phyloP scores from a whole-genome alignment of 1,140 invertebrate species.

The Triops longicaudatus region DNA sequence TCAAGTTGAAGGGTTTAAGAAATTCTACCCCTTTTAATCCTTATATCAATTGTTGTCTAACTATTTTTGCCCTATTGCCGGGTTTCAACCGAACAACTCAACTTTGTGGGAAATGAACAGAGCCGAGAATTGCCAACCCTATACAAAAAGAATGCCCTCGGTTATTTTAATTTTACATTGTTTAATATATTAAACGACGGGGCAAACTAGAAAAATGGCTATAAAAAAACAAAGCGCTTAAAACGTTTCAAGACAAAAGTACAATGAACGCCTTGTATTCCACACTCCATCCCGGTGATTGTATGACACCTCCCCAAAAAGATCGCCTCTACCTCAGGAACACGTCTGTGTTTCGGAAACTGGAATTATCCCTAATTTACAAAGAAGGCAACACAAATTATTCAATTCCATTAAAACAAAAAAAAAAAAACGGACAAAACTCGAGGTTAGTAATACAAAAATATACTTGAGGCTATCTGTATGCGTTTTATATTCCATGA shows the following conservation, averaged over 20 bases:
- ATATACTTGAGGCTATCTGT: slow-evolving; percentile 67
- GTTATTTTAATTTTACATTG: no score
- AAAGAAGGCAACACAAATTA: slow-evolving; percentile 21
- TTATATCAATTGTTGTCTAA: no score
- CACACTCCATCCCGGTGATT: not conserved
- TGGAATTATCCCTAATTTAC: slow-evolving; percentile 42
- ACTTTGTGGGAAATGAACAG: no score
- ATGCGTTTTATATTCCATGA: slow-evolving; percentile 95
- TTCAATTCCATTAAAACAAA: slow-evolving; percentile 16
- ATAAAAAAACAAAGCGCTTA: not conserved
- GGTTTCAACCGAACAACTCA: no score
- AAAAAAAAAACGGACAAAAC: slow-evolving; percentile 17
- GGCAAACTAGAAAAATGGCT: no score
- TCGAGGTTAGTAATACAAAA: no score
- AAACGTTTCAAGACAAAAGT: not conserved
- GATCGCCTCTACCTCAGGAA: slow-evolving; percentile 37
- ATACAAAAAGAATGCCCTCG: no score
- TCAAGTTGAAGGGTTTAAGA: no score
- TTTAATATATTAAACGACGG: no score
- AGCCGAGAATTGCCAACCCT: no score
- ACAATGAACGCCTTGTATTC: not conserved
- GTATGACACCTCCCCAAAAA: not conserved
- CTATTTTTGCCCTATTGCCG: no score
- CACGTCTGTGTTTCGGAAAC: slow-evolving; percentile 43
- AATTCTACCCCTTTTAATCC: no score